Percentiles rank a stretch among this genome's conserved stretches.
Conservation (phyloP, 2,797 vertebrate species). For the Periparus ater region DNA sequence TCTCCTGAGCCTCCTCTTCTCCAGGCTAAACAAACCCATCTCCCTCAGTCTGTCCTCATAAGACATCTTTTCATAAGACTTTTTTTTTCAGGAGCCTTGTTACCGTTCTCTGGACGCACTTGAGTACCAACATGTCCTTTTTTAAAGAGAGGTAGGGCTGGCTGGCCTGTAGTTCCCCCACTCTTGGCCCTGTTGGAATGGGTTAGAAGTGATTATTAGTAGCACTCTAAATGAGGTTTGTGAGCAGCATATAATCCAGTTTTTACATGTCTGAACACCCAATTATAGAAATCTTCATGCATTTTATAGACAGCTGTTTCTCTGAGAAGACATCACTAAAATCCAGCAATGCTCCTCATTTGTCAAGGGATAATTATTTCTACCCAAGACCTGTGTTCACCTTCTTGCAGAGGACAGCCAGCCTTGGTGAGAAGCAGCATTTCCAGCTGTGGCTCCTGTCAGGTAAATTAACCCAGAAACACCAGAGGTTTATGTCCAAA, state of each 20-base stretch:
- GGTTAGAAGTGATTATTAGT: neutral
- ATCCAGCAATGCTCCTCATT: neutral
- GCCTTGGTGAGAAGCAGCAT: rapidly evolving
- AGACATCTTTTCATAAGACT: no score
- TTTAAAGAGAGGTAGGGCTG: neutral
- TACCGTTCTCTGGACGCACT: neutral
- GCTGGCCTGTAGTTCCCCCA: rapidly evolving
- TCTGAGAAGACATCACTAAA: rapidly evolving
- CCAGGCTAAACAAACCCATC: neutral
- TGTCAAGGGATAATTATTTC: no score
- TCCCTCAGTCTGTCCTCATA: neutral
- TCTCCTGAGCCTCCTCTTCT: neutral
- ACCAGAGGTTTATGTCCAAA: no score
- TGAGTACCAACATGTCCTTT: neutral
- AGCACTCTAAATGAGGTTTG: rapidly evolving
- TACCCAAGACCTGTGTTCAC: neutral
- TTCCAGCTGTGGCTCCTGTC: neutral
- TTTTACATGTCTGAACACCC: neutral
- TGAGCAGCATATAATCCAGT: rapidly evolving
- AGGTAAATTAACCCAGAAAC: no score
- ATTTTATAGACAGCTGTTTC: neutral
- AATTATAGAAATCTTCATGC: no score
- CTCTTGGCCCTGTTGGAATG: neutral
- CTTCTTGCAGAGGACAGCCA: neutral
- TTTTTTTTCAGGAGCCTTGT: neutral